phyloP scores from a whole-genome alignment of 2,888 invertebrate genomes.

The Leptinotarsa tumamoca region DNA sequence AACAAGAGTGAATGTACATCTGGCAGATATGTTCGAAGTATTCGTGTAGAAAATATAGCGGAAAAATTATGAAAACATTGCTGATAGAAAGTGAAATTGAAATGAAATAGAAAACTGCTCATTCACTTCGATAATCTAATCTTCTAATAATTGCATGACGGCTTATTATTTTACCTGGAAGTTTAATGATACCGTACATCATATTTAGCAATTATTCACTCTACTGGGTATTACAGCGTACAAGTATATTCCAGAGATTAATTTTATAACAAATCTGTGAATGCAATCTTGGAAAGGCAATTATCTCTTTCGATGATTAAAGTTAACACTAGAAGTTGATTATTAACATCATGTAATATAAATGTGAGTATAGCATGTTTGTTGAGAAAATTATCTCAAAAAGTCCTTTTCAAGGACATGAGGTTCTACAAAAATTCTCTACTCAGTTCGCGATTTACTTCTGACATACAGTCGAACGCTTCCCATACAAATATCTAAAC shows the following conservation, averaged over 20 bases:
- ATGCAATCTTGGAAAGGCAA: too few species aligned
- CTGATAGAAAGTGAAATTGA: constrained; percentile 1
- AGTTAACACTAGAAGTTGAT: too few species aligned
- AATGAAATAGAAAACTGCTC: constrained; percentile 9
- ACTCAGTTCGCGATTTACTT: not conserved
- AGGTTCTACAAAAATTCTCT: too few species aligned
- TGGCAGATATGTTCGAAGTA: not conserved
- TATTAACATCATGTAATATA: too few species aligned
- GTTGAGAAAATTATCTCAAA: not conserved
- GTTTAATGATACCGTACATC: not conserved
- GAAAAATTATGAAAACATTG: constrained; percentile 5
- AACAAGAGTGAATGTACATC: not conserved
- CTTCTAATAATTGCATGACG: not conserved
- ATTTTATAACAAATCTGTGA: too few species aligned
- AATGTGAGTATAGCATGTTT: not conserved
- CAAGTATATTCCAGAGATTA: too few species aligned
- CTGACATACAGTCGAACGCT: too few species aligned
- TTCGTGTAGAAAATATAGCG: not conserved
- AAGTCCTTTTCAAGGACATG: not conserved
- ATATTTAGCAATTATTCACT: not conserved
- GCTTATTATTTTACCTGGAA: not conserved
- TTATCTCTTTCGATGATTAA: too few species aligned
- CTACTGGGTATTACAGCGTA: too few species aligned
- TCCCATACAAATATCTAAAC: too few species aligned
- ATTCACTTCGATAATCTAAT: not conserved